Percentiles rank a stretch among this genome's conserved stretches.
Conservation (phyloP, 2,888 invertebrate species). For the Chorisops tibialis region DNA sequence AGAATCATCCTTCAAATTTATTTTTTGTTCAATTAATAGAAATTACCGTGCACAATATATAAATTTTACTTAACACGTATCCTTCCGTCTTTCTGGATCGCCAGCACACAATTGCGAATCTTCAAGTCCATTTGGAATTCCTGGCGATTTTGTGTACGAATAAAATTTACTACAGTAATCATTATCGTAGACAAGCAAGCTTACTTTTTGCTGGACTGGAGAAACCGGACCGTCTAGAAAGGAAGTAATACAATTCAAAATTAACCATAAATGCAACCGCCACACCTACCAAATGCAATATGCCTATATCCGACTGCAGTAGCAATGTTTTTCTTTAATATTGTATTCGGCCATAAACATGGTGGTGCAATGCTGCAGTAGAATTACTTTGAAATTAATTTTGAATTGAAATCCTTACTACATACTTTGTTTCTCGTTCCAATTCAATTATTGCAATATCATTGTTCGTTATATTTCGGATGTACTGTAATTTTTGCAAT, state of each 20-base stretch:
- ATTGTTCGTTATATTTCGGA: constrained; percentile 22
- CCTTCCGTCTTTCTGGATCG: constrained; percentile 37
- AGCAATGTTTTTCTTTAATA: background rate
- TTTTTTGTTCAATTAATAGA: no score
- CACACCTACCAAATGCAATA: constrained; percentile 25
- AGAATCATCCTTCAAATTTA: constrained; percentile 25
- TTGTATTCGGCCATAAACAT: constrained; percentile 15
- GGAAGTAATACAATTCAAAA: no score
- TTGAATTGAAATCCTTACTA: no score
- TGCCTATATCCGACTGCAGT: constrained; percentile 26
- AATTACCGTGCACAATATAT: no score
- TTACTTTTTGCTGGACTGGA: no score
- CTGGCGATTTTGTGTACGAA: no score
- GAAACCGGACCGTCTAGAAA: no score
- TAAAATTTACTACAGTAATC: no score
- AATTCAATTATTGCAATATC: constrained; percentile 26
- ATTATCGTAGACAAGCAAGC: no score
- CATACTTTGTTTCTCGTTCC: background rate
- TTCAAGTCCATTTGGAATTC: constrained; percentile 37
- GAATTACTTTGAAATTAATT: background rate
- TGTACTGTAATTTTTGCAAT: constrained; percentile 15
- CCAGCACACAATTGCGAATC: constrained; percentile 44
- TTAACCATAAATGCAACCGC: no score
- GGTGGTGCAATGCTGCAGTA: constrained; percentile 3
- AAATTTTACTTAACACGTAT: constrained; percentile 41